Evolutionary conservation across 1,140 invertebrate genomes (phyloP), one percentile per base, ranked within the genome.

Genomic region (Neotoxoptera formosana): DNA sequence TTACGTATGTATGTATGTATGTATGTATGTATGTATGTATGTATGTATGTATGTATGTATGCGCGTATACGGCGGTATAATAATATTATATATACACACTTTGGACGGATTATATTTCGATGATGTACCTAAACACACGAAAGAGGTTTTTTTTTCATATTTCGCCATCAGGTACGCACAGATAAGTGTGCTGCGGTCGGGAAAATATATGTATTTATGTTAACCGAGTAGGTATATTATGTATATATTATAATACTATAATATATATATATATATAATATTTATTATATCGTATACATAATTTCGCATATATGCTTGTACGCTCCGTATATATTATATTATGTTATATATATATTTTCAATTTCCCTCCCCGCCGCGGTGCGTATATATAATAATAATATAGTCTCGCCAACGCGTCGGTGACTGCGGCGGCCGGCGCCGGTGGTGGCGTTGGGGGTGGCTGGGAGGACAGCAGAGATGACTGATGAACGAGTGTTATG

Each of bases 151-250:
- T 86, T 87, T 53, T 87, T 87, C n/a, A 48, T 87, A 47, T 86
- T 47, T 87, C 76, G 17, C 60, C 60, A 76, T 76, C 60, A 76
- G 60, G 60, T 76, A 76, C 60, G 60, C n/a, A 76, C 17, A 76
- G n/a, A 76, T 76, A 76, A 76, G 60, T 76, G 60, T 76, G n/a
- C 60, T n/a, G 30, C 60, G 14, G n/a, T 76, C 60, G n/a, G n/a
- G 60, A 76, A 76, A 76, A 76, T 76, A 76, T n/a, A 76, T 76
- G 60, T 76, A 76, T 76, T 76, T 76, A 76, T 76, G 60, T 76
- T 83, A 83, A 83, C 60, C n/a, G 4, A 4, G 60, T 67, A 51
- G 14, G 0, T 51, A 51, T 14, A 51, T 51, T 21, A 53, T 21
- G 25, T 60, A 21, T 81, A 21, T 60, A 60, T 60, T 60, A 9